Evolutionary conservation across 2,113 vertebrate species (phyloP), one percentile per base, ranked within the genome.

Genomic region (Tringa solitaria): DNA sequence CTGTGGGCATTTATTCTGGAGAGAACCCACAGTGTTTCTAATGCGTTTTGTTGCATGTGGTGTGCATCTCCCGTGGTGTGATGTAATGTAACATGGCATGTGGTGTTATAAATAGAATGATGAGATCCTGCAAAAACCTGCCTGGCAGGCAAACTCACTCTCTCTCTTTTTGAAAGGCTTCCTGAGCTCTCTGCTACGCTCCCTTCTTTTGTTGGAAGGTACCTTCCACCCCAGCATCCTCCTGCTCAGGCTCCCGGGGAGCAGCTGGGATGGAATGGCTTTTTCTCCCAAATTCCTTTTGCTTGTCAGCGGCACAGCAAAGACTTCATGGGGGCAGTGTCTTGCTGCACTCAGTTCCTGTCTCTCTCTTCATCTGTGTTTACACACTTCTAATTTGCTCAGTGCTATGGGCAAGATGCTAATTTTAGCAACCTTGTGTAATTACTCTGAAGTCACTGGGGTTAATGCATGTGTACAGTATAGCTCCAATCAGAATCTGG

Each of bases 21-120:
- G 79, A 93, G 93, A 89, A 76, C 74, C 85, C 82, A 32, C 77
- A 76, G 91, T 84, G 80, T 88, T 95, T 94, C 77, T 96, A 93
- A 95, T 95, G 95, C 6, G 0, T 94, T 96, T 90, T 87, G 85
- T 96, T 96, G 95, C 91, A 96, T 73, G 90, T 96, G 91, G 85
- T 53, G 75, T 89, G 51, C 89, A 46, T 97, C 95, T 97, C 78
- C 86, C 16, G 15, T 59, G 39, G 82, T 94, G 94, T 79, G 75
- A 93, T 82, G 81, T 93, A 96, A 97, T 94, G 67, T 90, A 95
- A 97, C 46, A 48, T 89, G 96, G 91, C 93, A 95, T 96, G 88
- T 80, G 39, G 63, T 73, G 93, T 93, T 96, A 98, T 97, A 98
- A 98, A 98, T 97, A 98, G 98, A 97, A 95, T 6, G 26, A 43